phyloP scores from a whole-genome alignment of 2,113 vertebrate genomes.

The Leptosomus discolor region DNA sequence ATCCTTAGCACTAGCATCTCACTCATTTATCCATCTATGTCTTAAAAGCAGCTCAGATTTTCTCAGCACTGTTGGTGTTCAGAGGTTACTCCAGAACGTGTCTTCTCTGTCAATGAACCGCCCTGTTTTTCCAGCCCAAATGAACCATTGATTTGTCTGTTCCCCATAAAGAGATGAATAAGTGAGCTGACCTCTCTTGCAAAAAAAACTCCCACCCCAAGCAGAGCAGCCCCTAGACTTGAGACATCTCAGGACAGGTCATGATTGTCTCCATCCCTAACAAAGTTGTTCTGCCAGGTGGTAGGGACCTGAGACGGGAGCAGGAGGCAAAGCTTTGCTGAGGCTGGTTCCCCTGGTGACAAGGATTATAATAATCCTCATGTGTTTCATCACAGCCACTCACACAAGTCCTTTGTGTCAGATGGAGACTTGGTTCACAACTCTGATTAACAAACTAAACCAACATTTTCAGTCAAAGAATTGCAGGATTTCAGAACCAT shows the following conservation, averaged over 20 bases:
- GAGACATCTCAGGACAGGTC: not conserved
- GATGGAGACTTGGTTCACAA: not conserved
- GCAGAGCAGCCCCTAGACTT: not conserved
- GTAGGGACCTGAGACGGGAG: not conserved
- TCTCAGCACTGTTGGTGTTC: not conserved
- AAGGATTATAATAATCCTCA: not conserved
- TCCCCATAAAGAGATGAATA: not conserved
- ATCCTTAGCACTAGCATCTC: not conserved
- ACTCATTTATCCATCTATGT: not conserved
- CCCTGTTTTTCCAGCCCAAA: not conserved
- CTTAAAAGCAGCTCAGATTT: not conserved
- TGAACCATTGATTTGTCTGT: not conserved
- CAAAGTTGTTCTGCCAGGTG: not conserved
- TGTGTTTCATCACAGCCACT: not conserved
- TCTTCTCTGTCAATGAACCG: not conserved
- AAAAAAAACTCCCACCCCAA: not conserved
- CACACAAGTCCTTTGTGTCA: not conserved
- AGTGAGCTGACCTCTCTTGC: not conserved
- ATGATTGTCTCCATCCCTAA: not conserved
- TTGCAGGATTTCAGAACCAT: not conserved
- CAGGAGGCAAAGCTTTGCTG: not conserved
- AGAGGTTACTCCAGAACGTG: not conserved
- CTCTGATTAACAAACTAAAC: not conserved
- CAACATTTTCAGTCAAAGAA: not conserved
- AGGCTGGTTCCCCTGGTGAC: not conserved